Conservation (phyloP, 2,113 vertebrate species). For the Dipodomys merriami region DNA sequence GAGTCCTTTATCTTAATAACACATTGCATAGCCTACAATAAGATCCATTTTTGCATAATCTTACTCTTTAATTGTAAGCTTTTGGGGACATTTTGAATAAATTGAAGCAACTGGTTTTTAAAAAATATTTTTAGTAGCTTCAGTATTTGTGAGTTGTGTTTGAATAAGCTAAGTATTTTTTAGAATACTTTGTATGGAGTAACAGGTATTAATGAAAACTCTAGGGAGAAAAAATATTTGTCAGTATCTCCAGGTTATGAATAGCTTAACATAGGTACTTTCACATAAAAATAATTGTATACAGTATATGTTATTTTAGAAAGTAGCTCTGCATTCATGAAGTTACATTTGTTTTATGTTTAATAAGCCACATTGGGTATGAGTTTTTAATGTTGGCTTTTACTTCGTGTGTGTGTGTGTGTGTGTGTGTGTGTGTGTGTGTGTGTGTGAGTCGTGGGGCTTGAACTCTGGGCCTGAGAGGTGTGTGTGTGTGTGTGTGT, state of each 20-base stretch:
- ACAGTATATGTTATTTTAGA: background rate
- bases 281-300: background rate
- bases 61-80: background rate
- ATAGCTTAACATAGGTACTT: background rate
- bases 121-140: background rate
- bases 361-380: constrained; percentile 15
- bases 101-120: background rate
- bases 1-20: constrained; percentile 41
- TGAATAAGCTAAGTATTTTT: constrained; percentile 3
- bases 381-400: constrained; percentile 30
- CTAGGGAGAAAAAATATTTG: background rate
- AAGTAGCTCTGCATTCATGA: constrained; percentile 47
- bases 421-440: too few species aligned
- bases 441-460: too few species aligned
- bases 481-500: too few species aligned
- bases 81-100: constrained; percentile 39
- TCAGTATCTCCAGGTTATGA: background rate
- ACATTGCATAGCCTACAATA: background rate
- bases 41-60: constrained; percentile 19
- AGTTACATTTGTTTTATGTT: background rate
- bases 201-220: background rate
- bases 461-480: too few species aligned
- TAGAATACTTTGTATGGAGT: background rate
- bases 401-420: too few species aligned
- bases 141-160: background rate